These are phyloP conservation scores for Spatulosminthurus flaviceps DNA, from an alignment of 2,888 invertebrate genomes.

Conservation along the genomic window DNA sequence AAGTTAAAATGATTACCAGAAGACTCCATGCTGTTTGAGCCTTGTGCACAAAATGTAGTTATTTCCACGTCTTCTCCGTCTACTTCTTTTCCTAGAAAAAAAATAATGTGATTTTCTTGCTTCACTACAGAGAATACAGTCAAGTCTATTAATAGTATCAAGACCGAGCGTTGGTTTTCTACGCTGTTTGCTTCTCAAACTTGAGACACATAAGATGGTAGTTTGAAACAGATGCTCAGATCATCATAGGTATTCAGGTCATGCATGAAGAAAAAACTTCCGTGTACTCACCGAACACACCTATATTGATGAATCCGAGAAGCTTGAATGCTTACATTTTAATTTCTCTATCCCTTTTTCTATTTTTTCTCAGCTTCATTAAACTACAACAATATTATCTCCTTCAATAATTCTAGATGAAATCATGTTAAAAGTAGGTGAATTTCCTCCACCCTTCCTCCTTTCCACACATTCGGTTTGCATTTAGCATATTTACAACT, in stretches of 20 bases:
- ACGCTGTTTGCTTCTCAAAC: conserved; percentile 20
- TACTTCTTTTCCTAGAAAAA: conserved; percentile 31
- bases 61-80: conserved; percentile 18
- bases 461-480: no score
- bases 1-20: conserved; percentile 44
- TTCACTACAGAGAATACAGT: background rate
- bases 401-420: background rate
- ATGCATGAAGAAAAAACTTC: conserved; percentile 44
- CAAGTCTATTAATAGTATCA: conserved; percentile 36
- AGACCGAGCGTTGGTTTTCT: conserved; percentile 36
- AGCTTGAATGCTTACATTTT: conserved; percentile 21
- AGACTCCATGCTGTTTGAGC: conserved; percentile 36
- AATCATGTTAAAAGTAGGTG: background rate
- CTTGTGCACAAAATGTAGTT: conserved; percentile 22
- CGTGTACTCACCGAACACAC: conserved; percentile 35
- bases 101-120: conserved; percentile 15
- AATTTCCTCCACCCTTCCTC: no score
- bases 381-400: background rate
- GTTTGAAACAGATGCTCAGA: conserved; percentile 35
- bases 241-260: conserved; percentile 45
- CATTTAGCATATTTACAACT: no score
- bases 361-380: background rate
- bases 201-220: background rate
- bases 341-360: background rate
- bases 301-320: conserved; percentile 22